A percentile compares a stretch with the other conserved stretches of the same genome.
phyloP scores from a whole-genome alignment of 2,888 invertebrate genomes.

The Globia sparganii region DNA sequence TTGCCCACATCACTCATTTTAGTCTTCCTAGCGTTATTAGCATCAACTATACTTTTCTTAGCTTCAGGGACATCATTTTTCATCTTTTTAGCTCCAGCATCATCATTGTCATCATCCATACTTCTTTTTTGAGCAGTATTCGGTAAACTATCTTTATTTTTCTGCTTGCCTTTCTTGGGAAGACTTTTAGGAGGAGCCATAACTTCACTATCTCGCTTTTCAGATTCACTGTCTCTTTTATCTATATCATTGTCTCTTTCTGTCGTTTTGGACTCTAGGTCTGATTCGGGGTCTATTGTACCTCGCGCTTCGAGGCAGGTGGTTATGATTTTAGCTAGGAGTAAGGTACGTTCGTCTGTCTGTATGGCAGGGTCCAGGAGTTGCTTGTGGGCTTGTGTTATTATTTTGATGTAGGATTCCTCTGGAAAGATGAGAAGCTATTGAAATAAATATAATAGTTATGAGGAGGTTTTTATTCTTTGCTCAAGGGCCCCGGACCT shows the following conservation, averaged over 20 bases:
- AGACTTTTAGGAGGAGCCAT: slow-evolving; percentile 84
- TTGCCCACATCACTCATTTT: slow-evolving; percentile 20
- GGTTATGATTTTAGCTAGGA: slow-evolving; percentile 81
- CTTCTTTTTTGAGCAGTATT: slow-evolving; percentile 50
- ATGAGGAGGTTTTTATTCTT: too few species aligned
- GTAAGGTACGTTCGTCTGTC: slow-evolving; percentile 80
- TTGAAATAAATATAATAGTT: not conserved
- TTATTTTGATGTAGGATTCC: slow-evolving; percentile 78
- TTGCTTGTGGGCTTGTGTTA: slow-evolving; percentile 77
- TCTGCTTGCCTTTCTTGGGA: slow-evolving; percentile 79
- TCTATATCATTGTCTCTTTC: slow-evolving; percentile 57
- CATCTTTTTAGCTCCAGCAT: slow-evolving; percentile 30
- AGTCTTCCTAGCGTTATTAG: slow-evolving; percentile 39
- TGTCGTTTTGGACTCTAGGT: slow-evolving; percentile 63
- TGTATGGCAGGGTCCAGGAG: slow-evolving; percentile 77
- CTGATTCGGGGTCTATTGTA: slow-evolving; percentile 71
- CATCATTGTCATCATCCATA: slow-evolving; percentile 25
- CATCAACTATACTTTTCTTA: slow-evolving; percentile 23
- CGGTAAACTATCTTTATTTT: slow-evolving; percentile 67
- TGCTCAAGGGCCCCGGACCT: too few species aligned
- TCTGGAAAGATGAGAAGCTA: slow-evolving; percentile 73
- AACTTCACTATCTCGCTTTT: slow-evolving; percentile 69
- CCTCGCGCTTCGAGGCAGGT: slow-evolving; percentile 78
- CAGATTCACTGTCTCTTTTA: slow-evolving; percentile 56
- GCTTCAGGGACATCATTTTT: slow-evolving; percentile 37